A percentile compares a stretch with the other conserved stretches of the same genome.
These are phyloP conservation scores for Manduca sexta DNA, from an alignment of 1,140 invertebrate genomes.

Conservation along the genomic window DNA sequence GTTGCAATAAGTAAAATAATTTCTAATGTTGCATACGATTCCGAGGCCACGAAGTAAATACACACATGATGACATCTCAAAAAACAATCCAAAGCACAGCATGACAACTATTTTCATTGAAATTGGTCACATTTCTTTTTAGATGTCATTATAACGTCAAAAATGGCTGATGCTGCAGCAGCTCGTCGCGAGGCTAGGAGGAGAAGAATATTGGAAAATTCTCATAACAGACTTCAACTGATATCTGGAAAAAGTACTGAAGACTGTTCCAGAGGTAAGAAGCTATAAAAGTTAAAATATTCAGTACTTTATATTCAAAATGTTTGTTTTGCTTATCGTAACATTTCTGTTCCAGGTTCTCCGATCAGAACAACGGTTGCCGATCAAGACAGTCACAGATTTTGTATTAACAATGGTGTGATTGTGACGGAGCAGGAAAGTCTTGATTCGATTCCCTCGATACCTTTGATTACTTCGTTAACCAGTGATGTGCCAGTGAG, in stretches of 20 bases:
- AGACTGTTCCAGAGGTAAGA: conserved; percentile 39
- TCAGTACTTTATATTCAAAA: background rate
- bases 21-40: too few species aligned
- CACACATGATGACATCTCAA: too few species aligned
- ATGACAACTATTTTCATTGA: too few species aligned
- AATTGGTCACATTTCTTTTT: too few species aligned
- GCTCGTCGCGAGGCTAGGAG: conserved; percentile 74
- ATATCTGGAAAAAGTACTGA: conserved; percentile 68
- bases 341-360: conserved; percentile 42
- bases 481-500: conserved; percentile 18
- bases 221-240: conserved; percentile 72
- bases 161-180: conserved; percentile 72
- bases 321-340: conserved; percentile 7
- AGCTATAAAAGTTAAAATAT: background rate
- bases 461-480: conserved; percentile 17
- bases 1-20: too few species aligned
- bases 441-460: conserved; percentile 14
- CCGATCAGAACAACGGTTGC: conserved; percentile 31
- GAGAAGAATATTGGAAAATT: conserved; percentile 76
- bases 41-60: too few species aligned
- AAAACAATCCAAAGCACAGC: too few species aligned
- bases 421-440: conserved; percentile 23
- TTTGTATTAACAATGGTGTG: conserved; percentile 44
- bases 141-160: conserved; percentile 22
- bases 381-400: conserved; percentile 25